A percentile compares a stretch with the other conserved stretches of the same genome.
Conservation (phyloP, 2,113 vertebrate genomes). For the Rallus limicola region DNA sequence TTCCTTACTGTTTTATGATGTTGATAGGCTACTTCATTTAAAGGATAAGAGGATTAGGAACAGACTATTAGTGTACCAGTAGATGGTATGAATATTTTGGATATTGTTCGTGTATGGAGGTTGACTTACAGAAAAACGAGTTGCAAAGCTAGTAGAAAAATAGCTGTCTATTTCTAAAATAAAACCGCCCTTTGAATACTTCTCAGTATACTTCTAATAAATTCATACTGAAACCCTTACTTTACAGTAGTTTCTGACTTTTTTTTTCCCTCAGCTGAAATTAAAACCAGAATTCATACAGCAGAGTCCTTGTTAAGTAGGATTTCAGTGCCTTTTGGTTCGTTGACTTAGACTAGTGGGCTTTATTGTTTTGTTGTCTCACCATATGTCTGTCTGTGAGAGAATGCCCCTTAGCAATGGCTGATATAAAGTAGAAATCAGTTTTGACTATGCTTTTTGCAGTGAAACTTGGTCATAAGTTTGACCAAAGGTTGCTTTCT, state of each 20-base stretch:
- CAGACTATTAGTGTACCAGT: neutral
- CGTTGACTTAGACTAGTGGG: neutral
- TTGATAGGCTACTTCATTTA: neutral
- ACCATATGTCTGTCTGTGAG: neutral
- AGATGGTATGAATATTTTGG: neutral
- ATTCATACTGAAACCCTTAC: neutral
- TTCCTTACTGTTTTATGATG: neutral
- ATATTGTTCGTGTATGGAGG: neutral
- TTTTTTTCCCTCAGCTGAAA: neutral
- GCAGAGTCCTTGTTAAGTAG: neutral
- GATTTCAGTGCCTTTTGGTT: neutral
- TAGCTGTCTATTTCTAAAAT: neutral
- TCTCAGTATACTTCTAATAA: neutral
- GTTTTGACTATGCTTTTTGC: neutral
- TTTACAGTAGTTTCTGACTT: neutral
- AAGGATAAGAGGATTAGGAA: neutral
- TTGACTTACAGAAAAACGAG: neutral
- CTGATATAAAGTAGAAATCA: neutral
- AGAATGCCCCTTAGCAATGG: neutral
- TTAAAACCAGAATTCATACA: neutral
- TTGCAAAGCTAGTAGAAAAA: neutral
- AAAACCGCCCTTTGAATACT: neutral
- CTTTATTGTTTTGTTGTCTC: neutral
- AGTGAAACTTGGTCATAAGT: neutral
- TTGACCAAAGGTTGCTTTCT: neutral